Evolutionary conservation across 2,113 vertebrate genomes (phyloP).

Genomic region (Oceanodroma tethys): DNA sequence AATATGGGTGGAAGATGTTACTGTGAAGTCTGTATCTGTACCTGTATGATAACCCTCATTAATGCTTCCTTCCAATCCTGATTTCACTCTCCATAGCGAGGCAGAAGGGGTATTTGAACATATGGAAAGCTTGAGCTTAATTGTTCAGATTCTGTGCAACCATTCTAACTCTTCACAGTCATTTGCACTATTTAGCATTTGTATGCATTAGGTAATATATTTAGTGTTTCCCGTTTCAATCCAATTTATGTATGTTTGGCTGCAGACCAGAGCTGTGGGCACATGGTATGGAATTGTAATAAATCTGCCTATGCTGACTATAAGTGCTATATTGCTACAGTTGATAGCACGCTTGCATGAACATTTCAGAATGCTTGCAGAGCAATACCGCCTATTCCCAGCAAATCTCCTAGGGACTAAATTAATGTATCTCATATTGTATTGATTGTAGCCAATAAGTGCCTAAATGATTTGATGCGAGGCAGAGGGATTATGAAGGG

Average conservation of each 20-base stretch:
- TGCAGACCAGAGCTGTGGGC: slow-evolving; percentile 47
- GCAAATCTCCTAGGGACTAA: slow-evolving; percentile 71
- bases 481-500: slow-evolving; percentile 66
- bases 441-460: slow-evolving; percentile 83
- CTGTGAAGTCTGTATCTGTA: neutral
- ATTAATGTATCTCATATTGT: slow-evolving; percentile 78
- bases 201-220: slow-evolving; percentile 57
- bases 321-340: neutral
- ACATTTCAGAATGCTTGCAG: slow-evolving; percentile 19
- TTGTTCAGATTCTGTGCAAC: slow-evolving; percentile 32
- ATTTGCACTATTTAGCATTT: slow-evolving; percentile 40
- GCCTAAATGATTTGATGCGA: slow-evolving; percentile 75
- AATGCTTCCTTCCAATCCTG: neutral
- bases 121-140: slow-evolving; percentile 18
- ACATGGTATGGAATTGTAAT: neutral
- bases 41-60: neutral
- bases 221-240: slow-evolving; percentile 29
- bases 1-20: neutral
- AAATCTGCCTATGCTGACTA: neutral
- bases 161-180: neutral
- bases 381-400: slow-evolving; percentile 66
- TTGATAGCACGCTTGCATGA: neutral
- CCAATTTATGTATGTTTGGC: slow-evolving; percentile 51
- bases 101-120: neutral
- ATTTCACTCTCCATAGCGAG: neutral